Percentiles rank a stretch among this genome's conserved stretches.
Conservation (phyloP, 2,797 vertebrate species). For the Numenius phaeopus region DNA sequence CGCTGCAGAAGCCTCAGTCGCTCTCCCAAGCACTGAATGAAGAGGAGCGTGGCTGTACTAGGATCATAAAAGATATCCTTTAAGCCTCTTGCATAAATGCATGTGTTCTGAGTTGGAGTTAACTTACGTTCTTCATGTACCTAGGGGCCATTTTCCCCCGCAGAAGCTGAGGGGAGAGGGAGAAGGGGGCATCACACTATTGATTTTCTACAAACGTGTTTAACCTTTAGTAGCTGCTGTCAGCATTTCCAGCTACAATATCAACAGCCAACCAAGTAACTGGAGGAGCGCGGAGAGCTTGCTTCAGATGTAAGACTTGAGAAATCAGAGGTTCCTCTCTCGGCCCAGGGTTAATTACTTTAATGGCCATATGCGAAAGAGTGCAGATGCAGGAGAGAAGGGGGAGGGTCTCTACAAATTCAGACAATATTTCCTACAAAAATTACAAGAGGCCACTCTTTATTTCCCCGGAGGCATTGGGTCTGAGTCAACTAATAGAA, state of each 20-base stretch:
- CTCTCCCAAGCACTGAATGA: slow-evolving; percentile 19
- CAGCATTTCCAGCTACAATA: background rate
- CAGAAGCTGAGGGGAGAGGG: background rate
- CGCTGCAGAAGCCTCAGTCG: background rate
- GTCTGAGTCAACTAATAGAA: background rate
- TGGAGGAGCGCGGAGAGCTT: background rate
- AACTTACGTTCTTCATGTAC: background rate
- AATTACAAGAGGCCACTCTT: background rate
- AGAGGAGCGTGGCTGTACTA: rapidly evolving
- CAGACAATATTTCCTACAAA: background rate
- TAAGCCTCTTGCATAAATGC: slow-evolving; percentile 20
- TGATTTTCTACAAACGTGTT: background rate
- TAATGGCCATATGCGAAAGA: rapidly evolving
- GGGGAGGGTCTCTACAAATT: background rate
- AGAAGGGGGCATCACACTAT: background rate
- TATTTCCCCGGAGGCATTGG: background rate
- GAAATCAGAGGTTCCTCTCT: background rate
- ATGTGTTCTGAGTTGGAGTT: background rate
- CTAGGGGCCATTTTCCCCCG: background rate
- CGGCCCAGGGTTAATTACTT: background rate
- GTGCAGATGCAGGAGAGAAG: background rate
- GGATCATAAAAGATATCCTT: slow-evolving; percentile 9
- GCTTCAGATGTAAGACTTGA: background rate
- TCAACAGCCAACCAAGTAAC: background rate
- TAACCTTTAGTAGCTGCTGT: background rate